phyloP scores from a whole-genome alignment of 2,113 vertebrate species.

The Ophiodon elongatus region DNA sequence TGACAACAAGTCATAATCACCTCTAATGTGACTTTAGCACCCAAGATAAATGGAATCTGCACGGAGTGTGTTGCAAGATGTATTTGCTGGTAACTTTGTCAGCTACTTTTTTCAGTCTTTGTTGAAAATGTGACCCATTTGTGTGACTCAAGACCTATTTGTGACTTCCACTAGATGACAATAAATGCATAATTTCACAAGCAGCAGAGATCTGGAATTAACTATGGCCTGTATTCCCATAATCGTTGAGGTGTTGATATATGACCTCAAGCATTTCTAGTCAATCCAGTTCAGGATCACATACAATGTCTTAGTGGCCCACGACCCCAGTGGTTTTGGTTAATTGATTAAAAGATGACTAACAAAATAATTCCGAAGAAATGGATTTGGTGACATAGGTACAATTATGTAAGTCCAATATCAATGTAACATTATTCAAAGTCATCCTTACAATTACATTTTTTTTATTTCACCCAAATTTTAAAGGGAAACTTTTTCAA shows the following conservation, averaged over 20 bases:
- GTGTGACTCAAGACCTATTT: neutral
- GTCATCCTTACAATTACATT: no score
- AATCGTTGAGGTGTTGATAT: neutral
- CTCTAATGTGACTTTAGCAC: neutral
- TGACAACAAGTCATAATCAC: neutral
- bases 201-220: neutral
- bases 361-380: neutral
- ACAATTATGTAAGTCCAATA: no score
- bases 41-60: neutral
- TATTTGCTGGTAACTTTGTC: no score
- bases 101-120: no score
- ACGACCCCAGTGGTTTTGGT: neutral
- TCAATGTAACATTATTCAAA: no score
- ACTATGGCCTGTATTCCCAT: neutral
- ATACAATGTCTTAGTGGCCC: neutral
- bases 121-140: neutral
- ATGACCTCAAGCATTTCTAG: slow-evolving; percentile 10
- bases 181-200: slow-evolving; percentile 15
- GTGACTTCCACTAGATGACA: slow-evolving; percentile 13
- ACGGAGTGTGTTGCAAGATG: neutral
- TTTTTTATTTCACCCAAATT: no score
- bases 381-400: neutral
- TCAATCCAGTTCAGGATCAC: slow-evolving; percentile 7
- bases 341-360: neutral
- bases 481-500: no score